phyloP scores from a whole-genome alignment of 2,113 vertebrate genomes.

The Hystrix brachyura region DNA sequence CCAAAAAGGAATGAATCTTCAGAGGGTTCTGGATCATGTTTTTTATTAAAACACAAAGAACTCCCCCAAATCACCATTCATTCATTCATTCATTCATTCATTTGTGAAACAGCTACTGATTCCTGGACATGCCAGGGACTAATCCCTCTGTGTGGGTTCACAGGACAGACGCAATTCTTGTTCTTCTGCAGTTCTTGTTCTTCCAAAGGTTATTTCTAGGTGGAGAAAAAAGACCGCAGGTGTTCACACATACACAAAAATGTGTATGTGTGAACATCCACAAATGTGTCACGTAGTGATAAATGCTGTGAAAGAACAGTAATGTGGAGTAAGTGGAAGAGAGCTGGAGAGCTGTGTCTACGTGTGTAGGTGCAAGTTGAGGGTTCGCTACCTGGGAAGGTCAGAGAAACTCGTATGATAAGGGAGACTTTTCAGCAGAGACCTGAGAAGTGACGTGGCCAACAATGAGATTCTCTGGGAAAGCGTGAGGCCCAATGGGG shows the following conservation, averaged over 20 bases:
- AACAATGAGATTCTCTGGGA: not conserved
- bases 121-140: not conserved
- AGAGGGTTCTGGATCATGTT: not conserved
- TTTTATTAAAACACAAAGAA: not conserved
- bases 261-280: too few species aligned
- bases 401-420: not conserved
- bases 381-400: not conserved
- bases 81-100: not conserved
- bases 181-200: not conserved
- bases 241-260: not conserved
- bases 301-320: not conserved
- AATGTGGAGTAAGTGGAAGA: not conserved
- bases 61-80: not conserved
- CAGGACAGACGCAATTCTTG: not conserved
- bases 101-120: not conserved
- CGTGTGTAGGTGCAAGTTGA: not conserved
- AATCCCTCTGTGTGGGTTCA: not conserved
- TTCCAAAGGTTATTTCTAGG: not conserved
- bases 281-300: not conserved
- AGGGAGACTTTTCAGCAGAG: not conserved
- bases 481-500: not conserved
- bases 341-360: rapidly evolving
- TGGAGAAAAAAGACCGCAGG: not conserved
- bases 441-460: not conserved
- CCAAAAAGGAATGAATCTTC: not conserved